Evolutionary conservation across 1,140 invertebrate genomes (phyloP).

Genomic region (Eubasilissa regina): DNA sequence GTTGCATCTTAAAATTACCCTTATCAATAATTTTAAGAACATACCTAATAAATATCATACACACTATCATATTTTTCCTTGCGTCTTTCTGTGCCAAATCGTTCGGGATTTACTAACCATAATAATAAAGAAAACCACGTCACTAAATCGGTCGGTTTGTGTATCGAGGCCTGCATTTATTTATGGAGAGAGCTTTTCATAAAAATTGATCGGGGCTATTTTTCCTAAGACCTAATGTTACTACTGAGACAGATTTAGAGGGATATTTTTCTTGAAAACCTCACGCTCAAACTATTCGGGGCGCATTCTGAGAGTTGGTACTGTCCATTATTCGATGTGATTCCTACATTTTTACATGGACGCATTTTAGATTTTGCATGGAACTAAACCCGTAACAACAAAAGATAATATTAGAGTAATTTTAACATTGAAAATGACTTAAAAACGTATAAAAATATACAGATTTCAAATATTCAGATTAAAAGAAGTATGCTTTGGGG

Average conservation of each 20-base stretch:
- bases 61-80: too few relatives aligned
- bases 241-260: conserved; percentile 39
- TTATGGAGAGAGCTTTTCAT: conserved; percentile 45
- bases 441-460: too few relatives aligned
- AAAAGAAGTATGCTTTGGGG: too few relatives aligned
- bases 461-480: too few relatives aligned
- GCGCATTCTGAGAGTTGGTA: background rate
- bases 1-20: too few relatives aligned
- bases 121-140: conserved; percentile 22
- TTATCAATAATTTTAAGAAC: too few relatives aligned
- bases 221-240: conserved; percentile 34
- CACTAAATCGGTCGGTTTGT: conserved; percentile 32
- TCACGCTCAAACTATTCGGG: background rate
- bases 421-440: too few relatives aligned
- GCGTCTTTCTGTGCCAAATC: conserved; percentile 1
- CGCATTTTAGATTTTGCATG: too few relatives aligned
- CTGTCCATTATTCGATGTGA: too few relatives aligned
- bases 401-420: too few relatives aligned
- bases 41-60: too few relatives aligned
- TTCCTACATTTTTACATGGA: background rate
- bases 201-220: conserved; percentile 40
- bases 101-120: conserved; percentile 12
- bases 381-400: too few relatives aligned
- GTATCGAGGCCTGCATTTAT: conserved; percentile 34
- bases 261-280: conserved; percentile 31